phyloP scores from a whole-genome alignment of 2,113 vertebrate genomes.

The Procapra przewalskii region DNA sequence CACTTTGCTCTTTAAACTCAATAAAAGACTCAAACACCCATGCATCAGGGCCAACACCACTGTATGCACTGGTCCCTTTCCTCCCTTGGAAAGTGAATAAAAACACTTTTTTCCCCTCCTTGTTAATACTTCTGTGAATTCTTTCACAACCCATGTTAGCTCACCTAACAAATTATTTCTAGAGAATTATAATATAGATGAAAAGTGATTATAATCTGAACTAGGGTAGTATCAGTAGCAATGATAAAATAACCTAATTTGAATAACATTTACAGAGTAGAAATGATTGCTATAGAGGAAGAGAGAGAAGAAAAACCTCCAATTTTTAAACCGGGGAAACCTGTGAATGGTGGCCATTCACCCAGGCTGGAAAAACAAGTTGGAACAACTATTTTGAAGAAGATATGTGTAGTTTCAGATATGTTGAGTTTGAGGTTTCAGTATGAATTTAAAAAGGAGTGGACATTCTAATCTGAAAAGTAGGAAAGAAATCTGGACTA shows the following conservation, averaged over 20 bases:
- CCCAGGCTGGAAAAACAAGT: neutral
- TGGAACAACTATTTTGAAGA: neutral
- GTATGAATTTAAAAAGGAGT: neutral
- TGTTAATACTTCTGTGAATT: neutral
- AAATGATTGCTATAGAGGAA: neutral
- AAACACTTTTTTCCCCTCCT: fast-evolving
- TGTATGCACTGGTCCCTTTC: neutral
- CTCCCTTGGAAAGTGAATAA: neutral
- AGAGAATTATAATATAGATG: neutral
- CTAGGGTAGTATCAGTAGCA: neutral
- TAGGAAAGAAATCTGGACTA: neutral
- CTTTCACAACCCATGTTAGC: neutral
- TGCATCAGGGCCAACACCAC: neutral
- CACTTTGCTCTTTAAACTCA: neutral
- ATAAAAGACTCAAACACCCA: neutral
- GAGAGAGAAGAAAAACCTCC: neutral
- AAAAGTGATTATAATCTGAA: neutral
- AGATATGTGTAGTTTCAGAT: neutral
- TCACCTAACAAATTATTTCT: neutral
- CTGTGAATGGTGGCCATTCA: neutral
- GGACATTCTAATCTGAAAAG: neutral
- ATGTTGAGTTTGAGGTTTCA: neutral
- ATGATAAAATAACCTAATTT: neutral
- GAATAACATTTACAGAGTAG: neutral
- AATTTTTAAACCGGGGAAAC: neutral